Percentiles rank a stretch among this genome's conserved stretches.
phyloP scores from a whole-genome alignment of 2,888 invertebrate species.

The Gasteruption jaculator region DNA sequence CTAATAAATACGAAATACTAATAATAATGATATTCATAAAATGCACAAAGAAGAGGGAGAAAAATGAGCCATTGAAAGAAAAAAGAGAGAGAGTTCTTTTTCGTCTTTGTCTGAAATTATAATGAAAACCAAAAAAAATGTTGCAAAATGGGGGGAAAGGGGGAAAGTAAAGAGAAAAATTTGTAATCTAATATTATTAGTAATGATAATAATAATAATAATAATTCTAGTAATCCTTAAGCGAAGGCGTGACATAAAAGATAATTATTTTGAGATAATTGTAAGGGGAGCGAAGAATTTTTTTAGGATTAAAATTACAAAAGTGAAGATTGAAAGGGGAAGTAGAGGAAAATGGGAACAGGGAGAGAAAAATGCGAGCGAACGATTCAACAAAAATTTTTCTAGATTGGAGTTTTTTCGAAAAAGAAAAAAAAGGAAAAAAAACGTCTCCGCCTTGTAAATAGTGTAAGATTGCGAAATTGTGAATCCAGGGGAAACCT shows the following conservation, averaged over 20 bases:
- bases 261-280: too few species aligned
- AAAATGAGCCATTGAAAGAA: slow-evolving; percentile 26
- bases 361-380: slow-evolving; percentile 19
- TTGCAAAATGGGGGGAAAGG: too few species aligned
- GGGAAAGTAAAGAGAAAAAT: slow-evolving; percentile 19
- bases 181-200: too few species aligned
- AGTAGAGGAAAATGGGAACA: not conserved
- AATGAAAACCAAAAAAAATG: slow-evolving; percentile 17
- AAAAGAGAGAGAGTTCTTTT: slow-evolving; percentile 19
- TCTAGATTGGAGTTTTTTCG: slow-evolving; percentile 30
- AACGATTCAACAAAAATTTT: slow-evolving; percentile 24
- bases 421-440: too few species aligned
- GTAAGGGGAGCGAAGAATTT: too few species aligned
- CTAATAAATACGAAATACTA: too few species aligned
- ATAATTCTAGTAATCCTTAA: too few species aligned
- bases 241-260: slow-evolving; percentile 12
- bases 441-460: slow-evolving; percentile 43
- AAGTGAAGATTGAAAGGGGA: slow-evolving; percentile 11
- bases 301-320: too few species aligned
- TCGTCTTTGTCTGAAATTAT: slow-evolving; percentile 21
- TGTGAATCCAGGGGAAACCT: too few species aligned
- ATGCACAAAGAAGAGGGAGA: too few species aligned
- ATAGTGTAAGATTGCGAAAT: slow-evolving; percentile 47
- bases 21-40: too few species aligned
- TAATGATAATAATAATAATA: too few species aligned